Base-by-base conservation (phyloP, 1,140 invertebrate species). In the Eurytemora carolleeae region DNA sequence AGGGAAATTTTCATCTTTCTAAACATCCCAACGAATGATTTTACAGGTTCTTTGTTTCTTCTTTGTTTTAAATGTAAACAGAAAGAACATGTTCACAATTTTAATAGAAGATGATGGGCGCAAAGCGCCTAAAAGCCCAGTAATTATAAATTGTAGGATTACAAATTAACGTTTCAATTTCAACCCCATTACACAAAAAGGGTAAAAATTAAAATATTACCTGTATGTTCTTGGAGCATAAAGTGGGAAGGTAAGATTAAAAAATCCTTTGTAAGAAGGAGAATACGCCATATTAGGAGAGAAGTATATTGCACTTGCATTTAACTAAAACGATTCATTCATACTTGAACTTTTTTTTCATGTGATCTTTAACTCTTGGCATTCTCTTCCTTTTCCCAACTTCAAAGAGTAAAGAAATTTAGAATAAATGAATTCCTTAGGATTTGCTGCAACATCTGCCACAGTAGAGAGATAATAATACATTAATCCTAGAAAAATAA, bases 381-480 rank as follows among this genome's bases (percentile, higher is more conserved):
- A n/a, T n/a, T n/a, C n/a, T n/a, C n/a, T n/a, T n/a, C n/a, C n/a
- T n/a, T n/a, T n/a, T n/a, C n/a, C n/a, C n/a, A n/a, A n/a, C n/a
- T n/a, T n/a, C n/a, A n/a, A n/a, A n/a, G n/a, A n/a, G n/a, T n/a
- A n/a, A n/a, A n/a, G n/a, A n/a, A n/a, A n/a, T n/a, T n/a, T n/a
- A n/a, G n/a, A n/a, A n/a, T 44, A 44, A 7, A 44, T 44, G n/a
- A 12, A 44, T 44, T 44, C 31, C 31, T 84, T 82, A 0, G 83
- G 82, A 76, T 93, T 95, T 0, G 90, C 80, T 0, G 91, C 86
- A 0, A 98, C 88, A 73, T 97, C 93, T 0, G 94, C 90, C 0
- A 94, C 85, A 0, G 88, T 84, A 1, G 91, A 94, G 19, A 97
- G 74, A 69, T 95, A 94, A 69, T 95, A 94, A 70, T 98, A 98